Percentiles rank a stretch among this genome's conserved stretches.
phyloP scores from a whole-genome alignment of 1,140 invertebrate species.

The Drosophila sturtevanti region DNA sequence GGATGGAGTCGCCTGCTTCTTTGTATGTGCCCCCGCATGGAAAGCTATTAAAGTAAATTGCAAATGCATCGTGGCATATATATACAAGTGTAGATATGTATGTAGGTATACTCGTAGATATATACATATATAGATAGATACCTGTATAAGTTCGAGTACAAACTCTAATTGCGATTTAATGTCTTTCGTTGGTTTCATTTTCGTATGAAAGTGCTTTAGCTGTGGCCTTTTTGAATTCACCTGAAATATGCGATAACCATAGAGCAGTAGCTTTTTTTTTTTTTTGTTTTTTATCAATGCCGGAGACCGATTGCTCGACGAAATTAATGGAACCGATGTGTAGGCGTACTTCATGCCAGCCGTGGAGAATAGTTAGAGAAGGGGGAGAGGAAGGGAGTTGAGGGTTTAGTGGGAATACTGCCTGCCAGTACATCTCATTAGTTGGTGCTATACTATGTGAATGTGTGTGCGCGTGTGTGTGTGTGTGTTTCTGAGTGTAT shows the following conservation, averaged over 20 bases:
- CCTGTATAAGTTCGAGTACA: conserved; percentile 33
- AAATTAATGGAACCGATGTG: conserved; percentile 67
- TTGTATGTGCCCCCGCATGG: conserved; percentile 56
- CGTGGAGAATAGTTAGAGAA: not conserved
- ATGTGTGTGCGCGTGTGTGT: too few relatives aligned
- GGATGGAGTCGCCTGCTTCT: conserved; percentile 9
- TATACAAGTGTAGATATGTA: not conserved
- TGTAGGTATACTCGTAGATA: not conserved
- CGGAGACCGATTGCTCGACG: not conserved
- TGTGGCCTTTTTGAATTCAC: conserved; percentile 16
- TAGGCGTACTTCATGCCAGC: conserved; percentile 18
- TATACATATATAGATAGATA: conserved; percentile 26
- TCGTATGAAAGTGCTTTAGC: conserved; percentile 43
- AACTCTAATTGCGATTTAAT: conserved; percentile 78
- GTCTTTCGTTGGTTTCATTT: conserved; percentile 55
- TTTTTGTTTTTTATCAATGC: conserved; percentile 53
- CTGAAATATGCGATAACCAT: conserved; percentile 45
- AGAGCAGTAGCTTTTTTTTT: conserved; percentile 17
- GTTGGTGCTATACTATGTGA: not conserved
- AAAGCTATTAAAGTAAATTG: conserved; percentile 80
- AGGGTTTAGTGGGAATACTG: not conserved
- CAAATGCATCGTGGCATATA: conserved; percentile 31
- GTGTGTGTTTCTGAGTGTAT: not conserved
- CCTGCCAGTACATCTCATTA: conserved; percentile 49
- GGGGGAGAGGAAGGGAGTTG: not conserved